Conservation (phyloP, 1,140 invertebrate species). For the Oreohelix idahoensis region DNA sequence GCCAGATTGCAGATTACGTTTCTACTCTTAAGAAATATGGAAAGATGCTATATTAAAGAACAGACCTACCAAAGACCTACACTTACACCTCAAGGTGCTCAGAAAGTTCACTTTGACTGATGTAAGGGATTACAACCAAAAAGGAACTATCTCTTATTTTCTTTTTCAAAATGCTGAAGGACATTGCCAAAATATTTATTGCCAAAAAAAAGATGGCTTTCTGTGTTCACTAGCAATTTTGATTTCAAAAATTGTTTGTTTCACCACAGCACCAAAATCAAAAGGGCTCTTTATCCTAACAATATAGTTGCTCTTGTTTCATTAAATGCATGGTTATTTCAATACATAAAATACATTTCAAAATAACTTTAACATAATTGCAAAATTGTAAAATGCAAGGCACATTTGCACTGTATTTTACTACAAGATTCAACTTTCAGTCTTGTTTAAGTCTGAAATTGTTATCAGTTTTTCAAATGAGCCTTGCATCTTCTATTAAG, state of each 20-base stretch:
- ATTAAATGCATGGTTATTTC: constrained; percentile 39
- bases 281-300: constrained; percentile 43
- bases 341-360: neutral
- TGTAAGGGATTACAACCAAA: constrained; percentile 43
- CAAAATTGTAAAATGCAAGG: neutral
- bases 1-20: neutral
- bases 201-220: constrained; percentile 15
- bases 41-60: neutral
- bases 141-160: constrained; percentile 4
- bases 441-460: no score
- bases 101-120: constrained; percentile 25
- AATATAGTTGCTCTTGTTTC: constrained; percentile 45
- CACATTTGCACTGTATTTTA: neutral
- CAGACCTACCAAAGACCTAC: constrained; percentile 29
- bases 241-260: constrained; percentile 36
- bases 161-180: constrained; percentile 3
- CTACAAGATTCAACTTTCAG: neutral
- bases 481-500: neutral
- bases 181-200: neutral
- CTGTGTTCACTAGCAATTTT: constrained; percentile 15
- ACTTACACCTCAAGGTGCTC: constrained; percentile 33
- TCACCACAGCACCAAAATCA: constrained; percentile 46
- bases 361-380: neutral
- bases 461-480: neutral
- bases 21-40: neutral